Evolutionary conservation across 1,140 invertebrate genomes (phyloP).

Genomic region (Philaenus spumarius): DNA sequence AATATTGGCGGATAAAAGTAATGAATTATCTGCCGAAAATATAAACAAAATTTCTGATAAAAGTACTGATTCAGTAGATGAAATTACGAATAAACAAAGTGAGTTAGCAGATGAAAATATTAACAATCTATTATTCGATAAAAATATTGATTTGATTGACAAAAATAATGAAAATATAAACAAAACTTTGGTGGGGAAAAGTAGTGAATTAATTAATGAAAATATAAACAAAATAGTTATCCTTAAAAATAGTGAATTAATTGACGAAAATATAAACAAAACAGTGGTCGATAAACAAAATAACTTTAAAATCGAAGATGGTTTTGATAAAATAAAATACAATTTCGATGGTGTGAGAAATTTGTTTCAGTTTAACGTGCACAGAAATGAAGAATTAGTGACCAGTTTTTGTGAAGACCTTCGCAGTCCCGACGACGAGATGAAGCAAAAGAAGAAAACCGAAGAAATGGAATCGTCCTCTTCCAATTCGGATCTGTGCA

Average conservation of each 20-base stretch:
- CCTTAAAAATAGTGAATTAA: neutral
- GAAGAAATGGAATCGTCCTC: neutral
- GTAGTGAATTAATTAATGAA: neutral
- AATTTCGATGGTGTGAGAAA: conserved; percentile 1
- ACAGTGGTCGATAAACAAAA: neutral
- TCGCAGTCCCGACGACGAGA: conserved; percentile 7
- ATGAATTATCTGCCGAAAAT: no score
- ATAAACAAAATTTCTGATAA: no score
- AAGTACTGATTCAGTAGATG: no score
- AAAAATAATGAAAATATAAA: neutral
- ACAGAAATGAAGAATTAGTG: neutral
- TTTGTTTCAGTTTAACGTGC: conserved; percentile 3
- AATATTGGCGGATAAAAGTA: no score
- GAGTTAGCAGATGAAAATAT: no score
- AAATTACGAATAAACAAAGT: no score
- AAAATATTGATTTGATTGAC: no score
- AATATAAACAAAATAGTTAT: neutral
- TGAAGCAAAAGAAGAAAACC: conserved; percentile 25
- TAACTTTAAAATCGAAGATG: neutral
- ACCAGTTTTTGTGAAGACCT: conserved; percentile 4
- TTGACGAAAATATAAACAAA: neutral
- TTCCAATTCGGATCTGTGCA: conserved; percentile 3
- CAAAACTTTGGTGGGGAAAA: neutral
- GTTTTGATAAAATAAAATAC: neutral
- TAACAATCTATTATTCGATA: no score